A percentile compares a stretch with the other conserved stretches of the same genome.
phyloP scores from a whole-genome alignment of 2,888 invertebrate species.

The Melinaea menophilus region DNA sequence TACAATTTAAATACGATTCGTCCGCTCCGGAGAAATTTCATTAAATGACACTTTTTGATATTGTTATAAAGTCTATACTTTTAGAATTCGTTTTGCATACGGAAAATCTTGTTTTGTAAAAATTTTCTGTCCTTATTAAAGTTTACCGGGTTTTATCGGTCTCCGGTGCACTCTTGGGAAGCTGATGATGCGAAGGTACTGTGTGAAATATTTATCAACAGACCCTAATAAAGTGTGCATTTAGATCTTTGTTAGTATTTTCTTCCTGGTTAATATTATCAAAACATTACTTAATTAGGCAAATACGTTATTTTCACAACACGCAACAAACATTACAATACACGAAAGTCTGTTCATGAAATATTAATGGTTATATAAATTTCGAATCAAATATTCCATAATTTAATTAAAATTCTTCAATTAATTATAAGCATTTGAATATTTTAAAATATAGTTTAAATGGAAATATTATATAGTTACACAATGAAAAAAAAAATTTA shows the following conservation, averaged over 20 bases:
- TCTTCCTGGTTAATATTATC: not conserved
- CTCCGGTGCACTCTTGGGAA: conserved; percentile 11
- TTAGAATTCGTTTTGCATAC: conserved; percentile 19
- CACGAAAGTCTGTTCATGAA: no score
- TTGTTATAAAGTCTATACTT: conserved; percentile 18
- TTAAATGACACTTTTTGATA: conserved; percentile 22
- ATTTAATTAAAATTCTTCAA: no score
- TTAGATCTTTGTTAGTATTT: not conserved
- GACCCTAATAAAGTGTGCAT: conserved; percentile 1
- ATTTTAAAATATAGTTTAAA: no score
- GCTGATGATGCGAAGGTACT: conserved; percentile 7
- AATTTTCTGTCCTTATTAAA: conserved; percentile 12
- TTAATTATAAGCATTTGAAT: no score
- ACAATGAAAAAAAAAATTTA: no score
- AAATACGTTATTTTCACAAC: not conserved
- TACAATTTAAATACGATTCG: conserved; percentile 20
- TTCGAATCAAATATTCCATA: no score
- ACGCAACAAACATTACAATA: not conserved
- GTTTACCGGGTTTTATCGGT: conserved; percentile 11
- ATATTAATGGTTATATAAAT: no score
- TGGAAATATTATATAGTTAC: no score
- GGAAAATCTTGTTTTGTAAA: conserved; percentile 12
- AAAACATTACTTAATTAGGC: not conserved
- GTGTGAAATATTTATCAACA: not conserved
- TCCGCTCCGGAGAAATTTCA: conserved; percentile 21